Percentiles rank a stretch among this genome's conserved stretches.
Evolutionary conservation across 2,113 vertebrate species (phyloP).

Genomic region (Acanthochromis polyacanthus): DNA sequence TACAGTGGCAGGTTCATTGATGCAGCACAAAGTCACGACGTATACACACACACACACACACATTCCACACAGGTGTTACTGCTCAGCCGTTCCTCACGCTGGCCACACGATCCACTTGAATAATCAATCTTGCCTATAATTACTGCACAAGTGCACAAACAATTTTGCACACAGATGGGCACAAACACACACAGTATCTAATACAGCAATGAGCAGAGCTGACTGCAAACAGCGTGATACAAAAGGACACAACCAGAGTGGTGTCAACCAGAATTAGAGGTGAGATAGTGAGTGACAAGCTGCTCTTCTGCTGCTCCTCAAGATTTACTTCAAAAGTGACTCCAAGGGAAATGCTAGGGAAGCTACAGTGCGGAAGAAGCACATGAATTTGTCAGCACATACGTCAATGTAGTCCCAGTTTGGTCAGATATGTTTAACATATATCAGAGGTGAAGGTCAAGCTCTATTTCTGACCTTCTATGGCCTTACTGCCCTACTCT

Average conservation of each 20-base stretch:
- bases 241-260: background rate
- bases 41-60: slow-evolving; percentile 1
- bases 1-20: slow-evolving; percentile 7
- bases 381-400: background rate
- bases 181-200: background rate
- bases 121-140: slow-evolving; percentile 2
- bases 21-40: slow-evolving; percentile 11
- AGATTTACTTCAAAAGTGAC: background rate
- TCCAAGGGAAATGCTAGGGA: slow-evolving; percentile 10
- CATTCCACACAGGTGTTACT: slow-evolving; percentile 10
- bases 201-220: background rate
- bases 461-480: slow-evolving; percentile 3
- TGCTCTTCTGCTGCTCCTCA: background rate
- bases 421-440: slow-evolving; percentile 8
- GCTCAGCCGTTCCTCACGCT: background rate
- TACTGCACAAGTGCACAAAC: slow-evolving; percentile 1
- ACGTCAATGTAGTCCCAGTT: background rate
- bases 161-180: background rate
- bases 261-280: background rate
- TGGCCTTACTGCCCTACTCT: background rate
- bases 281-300: background rate
- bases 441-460: background rate
- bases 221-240: background rate
- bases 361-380: background rate
- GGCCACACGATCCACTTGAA: background rate